Percentiles rank a stretch among this genome's conserved stretches.
Conservation (phyloP, 2,113 vertebrate genomes). For the Alosa alosa region DNA sequence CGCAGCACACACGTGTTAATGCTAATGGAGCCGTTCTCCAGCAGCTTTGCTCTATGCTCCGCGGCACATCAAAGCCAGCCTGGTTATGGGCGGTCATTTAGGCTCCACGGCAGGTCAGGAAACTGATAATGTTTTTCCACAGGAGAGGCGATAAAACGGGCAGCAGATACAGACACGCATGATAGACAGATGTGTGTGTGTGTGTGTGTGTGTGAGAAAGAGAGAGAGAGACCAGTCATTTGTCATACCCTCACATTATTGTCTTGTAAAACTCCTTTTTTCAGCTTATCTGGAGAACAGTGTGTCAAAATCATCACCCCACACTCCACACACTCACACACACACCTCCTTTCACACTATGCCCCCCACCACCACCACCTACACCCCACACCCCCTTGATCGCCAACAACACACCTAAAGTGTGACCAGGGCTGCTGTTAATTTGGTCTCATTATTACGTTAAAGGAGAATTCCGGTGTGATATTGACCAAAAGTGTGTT, state of each 20-base stretch:
- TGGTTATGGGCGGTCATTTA: neutral
- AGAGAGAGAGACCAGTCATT: too few relatives aligned
- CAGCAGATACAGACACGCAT: neutral
- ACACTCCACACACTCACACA: too few relatives aligned
- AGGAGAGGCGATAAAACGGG: neutral
- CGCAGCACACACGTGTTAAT: neutral
- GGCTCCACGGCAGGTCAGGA: neutral
- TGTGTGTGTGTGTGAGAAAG: neutral
- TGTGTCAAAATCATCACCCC: too few relatives aligned
- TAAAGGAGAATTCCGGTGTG: neutral
- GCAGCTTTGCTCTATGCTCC: neutral
- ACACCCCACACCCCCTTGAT: constrained; percentile 42
- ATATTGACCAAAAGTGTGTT: too few relatives aligned
- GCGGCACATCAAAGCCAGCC: neutral
- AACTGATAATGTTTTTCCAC: constrained; percentile 4
- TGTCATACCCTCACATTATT: too few relatives aligned
- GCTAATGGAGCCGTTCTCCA: neutral
- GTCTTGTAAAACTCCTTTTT: too few relatives aligned
- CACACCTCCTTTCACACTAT: neutral
- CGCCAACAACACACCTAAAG: constrained; percentile 71
- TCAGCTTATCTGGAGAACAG: too few relatives aligned
- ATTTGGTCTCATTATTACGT: constrained; percentile 76
- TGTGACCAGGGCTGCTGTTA: constrained; percentile 72
- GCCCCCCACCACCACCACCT: neutral
- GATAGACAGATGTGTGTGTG: neutral